Evolutionary conservation across 2,113 vertebrate genomes (phyloP), one percentile per base, ranked within the genome.

Genomic region (Clarias batrachus): DNA sequence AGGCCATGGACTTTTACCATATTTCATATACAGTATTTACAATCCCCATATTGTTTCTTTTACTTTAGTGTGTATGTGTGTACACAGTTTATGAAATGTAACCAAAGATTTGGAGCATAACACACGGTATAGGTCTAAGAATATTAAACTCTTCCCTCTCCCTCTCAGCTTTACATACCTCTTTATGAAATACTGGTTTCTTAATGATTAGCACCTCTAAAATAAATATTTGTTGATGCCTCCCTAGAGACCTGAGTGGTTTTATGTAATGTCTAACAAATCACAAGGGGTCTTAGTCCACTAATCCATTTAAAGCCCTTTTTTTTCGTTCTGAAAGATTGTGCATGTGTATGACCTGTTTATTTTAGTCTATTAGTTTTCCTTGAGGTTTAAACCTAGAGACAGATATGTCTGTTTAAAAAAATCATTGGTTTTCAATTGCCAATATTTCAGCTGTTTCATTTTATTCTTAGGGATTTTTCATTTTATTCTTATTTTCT

Each of bases 231-330:
- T 80, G 19, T 0, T 5, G 0, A 60, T 62, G 27, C 57, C 30
- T 80, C 27, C 57, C n/a, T 19, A 37, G n/a, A 60, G 56, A 0
- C 19, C 52, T 21, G 27, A 59, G 77, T 80, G 78, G 37, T 80
- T 59, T 80, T 56, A 23, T 80, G 78, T 80, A 80, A 80, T 33
- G 78, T 80, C 56, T 80, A 80, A 59, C 27, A 80, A 33, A 33
- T 33, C 56, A 59, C 9, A 16, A 80, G n/a, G 27, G 77, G 54
- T 60, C 57, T 60, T 37, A 17, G 57, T 60, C 19, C 57, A 56
- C 6, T 16, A 60, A 80, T 80, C 30, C 17, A 60, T 59, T 57
- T 21, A 80, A 14, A 3, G 2, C 19, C 33, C 9, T 79, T 30
- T 48, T 48, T 17, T 79, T 30, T 57, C 3, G 54, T 57, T 57